phyloP scores from a whole-genome alignment of 2,113 vertebrate genomes.

The Coptodon rendalli region DNA sequence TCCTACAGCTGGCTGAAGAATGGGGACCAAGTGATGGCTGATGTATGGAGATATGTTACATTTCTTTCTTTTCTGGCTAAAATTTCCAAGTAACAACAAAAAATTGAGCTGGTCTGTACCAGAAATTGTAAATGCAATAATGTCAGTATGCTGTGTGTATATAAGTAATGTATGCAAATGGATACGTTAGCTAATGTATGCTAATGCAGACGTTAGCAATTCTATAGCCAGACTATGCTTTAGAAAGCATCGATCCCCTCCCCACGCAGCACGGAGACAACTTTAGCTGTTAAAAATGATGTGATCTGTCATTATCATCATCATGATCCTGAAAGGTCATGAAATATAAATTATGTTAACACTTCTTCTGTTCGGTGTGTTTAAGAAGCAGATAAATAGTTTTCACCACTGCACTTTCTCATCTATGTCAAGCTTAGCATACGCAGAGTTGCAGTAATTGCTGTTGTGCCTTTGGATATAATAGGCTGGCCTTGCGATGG shows the following conservation, averaged over 20 bases:
- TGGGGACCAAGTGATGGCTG: constrained; percentile 73
- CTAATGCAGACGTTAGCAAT: not conserved
- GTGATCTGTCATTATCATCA: constrained; percentile 19
- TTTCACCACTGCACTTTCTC: not conserved
- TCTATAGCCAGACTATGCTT: not conserved
- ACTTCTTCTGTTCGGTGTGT: not conserved
- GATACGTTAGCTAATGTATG: not conserved
- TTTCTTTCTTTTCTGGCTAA: not conserved
- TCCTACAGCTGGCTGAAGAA: constrained; percentile 92
- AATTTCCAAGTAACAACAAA: not conserved
- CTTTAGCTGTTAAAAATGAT: constrained; percentile 38
- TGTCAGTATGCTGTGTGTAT: not conserved
- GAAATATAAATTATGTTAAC: constrained; percentile 47
- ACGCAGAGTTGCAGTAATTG: constrained; percentile 48
- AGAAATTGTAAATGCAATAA: not conserved
- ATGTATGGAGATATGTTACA: constrained; percentile 68
- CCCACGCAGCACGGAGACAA: not conserved
- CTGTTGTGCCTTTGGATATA: constrained; percentile 50
- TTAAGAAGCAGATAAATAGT: constrained; percentile 35
- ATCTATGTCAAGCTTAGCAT: not conserved
- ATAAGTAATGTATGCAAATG: not conserved
- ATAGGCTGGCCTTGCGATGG: constrained; percentile 28
- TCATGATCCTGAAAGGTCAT: not conserved
- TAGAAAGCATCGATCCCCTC: not conserved
- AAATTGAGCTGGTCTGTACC: not conserved